Conservation (phyloP, 1,140 invertebrate genomes). For the Lordiphosa collinella region DNA sequence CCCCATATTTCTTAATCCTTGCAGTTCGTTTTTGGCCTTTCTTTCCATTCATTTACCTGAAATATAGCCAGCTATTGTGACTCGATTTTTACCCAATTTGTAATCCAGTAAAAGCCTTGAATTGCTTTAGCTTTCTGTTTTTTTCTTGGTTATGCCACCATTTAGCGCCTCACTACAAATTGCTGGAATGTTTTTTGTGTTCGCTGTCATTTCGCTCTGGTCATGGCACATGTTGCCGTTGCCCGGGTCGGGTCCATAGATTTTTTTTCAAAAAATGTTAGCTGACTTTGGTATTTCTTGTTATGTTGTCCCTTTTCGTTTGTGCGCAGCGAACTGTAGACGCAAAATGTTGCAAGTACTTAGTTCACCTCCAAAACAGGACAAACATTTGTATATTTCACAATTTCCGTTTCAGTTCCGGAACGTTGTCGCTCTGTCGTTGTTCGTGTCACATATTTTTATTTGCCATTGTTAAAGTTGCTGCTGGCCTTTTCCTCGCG, state of each 20-base stretch:
- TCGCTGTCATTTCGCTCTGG: conserved; percentile 12
- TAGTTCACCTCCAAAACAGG: conserved; percentile 57
- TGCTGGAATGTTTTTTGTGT: conserved; percentile 26
- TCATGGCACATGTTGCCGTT: conserved; percentile 43
- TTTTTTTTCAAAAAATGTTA: conserved; percentile 54
- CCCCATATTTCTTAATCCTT: too few species aligned
- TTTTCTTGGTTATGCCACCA: conserved; percentile 22
- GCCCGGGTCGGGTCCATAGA: conserved; percentile 40
- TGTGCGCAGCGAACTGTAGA: conserved; percentile 2
- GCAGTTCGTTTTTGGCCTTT: too few species aligned
- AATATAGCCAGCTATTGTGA: too few species aligned
- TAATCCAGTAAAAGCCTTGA: too few species aligned
- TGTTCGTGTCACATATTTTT: conserved; percentile 70
- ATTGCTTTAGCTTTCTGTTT: conserved; percentile 28
- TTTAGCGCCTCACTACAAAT: conserved; percentile 40
- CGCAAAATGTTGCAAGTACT: conserved; percentile 35
- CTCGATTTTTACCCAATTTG: too few species aligned
- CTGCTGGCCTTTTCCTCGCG: conserved; percentile 54
- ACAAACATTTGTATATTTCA: conserved; percentile 72
- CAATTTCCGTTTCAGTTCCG: conserved; percentile 72
- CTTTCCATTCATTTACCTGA: too few species aligned
- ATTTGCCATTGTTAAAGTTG: conserved; percentile 25
- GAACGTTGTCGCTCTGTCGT: conserved; percentile 62
- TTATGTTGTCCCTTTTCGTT: conserved; percentile 34
- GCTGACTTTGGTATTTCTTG: conserved; percentile 13